Percentiles rank a stretch among this genome's conserved stretches.
These are phyloP conservation scores for Lithophane semibrunnea DNA, from an alignment of 2,888 invertebrate species.

Conservation along the genomic window DNA sequence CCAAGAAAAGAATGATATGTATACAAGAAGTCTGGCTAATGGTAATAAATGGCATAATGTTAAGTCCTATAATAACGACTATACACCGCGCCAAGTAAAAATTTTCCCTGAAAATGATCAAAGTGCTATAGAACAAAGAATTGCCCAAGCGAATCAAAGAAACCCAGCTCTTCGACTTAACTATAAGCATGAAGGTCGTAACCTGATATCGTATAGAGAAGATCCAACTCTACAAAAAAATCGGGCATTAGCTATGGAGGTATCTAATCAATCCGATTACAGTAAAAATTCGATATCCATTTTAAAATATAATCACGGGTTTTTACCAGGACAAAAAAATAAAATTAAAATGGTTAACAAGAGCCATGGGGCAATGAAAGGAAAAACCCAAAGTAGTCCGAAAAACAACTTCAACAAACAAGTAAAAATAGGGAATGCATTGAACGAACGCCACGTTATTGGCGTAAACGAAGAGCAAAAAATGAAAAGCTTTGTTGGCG, in stretches of 20 bases:
- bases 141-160: conserved; percentile 70
- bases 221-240: conserved; percentile 74
- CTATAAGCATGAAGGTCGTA: conserved; percentile 75
- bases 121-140: conserved; percentile 65
- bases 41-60: conserved; percentile 86
- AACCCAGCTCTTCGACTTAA: conserved; percentile 77
- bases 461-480: conserved; percentile 77
- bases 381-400: conserved; percentile 45
- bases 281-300: conserved; percentile 76
- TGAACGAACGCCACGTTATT: conserved; percentile 81
- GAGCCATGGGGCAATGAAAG: conserved; percentile 34
- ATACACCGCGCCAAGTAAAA: conserved; percentile 78
- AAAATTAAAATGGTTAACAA: conserved; percentile 58
- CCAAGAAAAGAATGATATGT: conserved; percentile 70
- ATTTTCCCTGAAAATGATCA: conserved; percentile 67
- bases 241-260: conserved; percentile 75
- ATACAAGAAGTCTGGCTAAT: conserved; percentile 76
- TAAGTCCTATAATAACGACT: conserved; percentile 82
- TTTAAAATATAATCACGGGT: conserved; percentile 83
- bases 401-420: conserved; percentile 77
- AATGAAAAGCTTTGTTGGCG: conserved; percentile 81
- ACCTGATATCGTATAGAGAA: conserved; percentile 66
- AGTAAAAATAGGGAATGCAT: conserved; percentile 85
- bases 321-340: conserved; percentile 72
- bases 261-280: conserved; percentile 77